Base-by-base conservation (phyloP, 2,113 vertebrate species). In the Phaethornis superciliosus region DNA sequence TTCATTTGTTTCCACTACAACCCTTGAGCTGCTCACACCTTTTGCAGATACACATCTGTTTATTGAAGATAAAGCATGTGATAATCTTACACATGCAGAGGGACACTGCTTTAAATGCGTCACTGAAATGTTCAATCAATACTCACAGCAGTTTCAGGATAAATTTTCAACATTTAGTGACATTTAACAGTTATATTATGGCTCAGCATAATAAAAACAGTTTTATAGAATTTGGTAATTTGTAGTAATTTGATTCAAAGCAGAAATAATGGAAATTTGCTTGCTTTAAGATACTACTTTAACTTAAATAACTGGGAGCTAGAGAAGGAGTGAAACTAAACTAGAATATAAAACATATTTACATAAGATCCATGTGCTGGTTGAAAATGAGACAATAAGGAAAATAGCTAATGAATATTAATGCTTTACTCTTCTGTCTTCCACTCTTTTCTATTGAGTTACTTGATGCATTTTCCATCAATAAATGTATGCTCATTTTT, bases 261-360 rank as follows among this genome's bases (percentile, higher is more conserved):
- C 51, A 13, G 83, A 87, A 90, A 87, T 68, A 58, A 10, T 44
- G 55, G 64, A 80, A 89, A 93, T 94, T 75, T 93, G 64, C 42
- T 93, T 91, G 51, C 81, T 55, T 91, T 85, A 91, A 89, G 84
- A 92, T 88, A 65, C 69, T 92, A 49, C 59, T 69, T 75, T 54
- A 89, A 87, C 67, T 92, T 96, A 95, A 95, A 89, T 96, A 94
- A 80, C 49, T 82, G 90, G 94, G 54, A 85, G 78, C 58, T 94
- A 78, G 22, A 46, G 59, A 71, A 75, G 32, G 65, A 87, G 24
- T 44, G 68, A 88, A 92, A 54, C 55, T 93, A 89, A 82, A 40
- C 32, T 75, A 23, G 46, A 90, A 87, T 95, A 49, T 93, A 52
- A 86, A 95, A 64, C 42, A 55, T 96, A 80, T 77, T 86, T 74